Evolutionary conservation across 2,888 invertebrate species (phyloP).

Genomic region (Nemotelus pantherinus): DNA sequence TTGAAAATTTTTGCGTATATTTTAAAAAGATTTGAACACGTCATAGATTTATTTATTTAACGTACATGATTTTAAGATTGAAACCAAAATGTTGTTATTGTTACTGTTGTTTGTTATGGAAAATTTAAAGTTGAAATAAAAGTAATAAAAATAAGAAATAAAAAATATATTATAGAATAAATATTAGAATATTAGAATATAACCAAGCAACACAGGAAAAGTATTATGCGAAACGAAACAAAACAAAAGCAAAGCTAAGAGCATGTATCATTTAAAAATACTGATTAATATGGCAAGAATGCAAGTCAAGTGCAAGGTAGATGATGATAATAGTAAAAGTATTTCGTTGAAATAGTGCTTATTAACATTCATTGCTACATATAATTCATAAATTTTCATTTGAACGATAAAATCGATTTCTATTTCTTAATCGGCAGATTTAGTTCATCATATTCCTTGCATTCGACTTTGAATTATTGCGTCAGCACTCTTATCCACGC

Average conservation of each 20-base stretch:
- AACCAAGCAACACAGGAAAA: background rate
- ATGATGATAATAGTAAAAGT: too few species aligned
- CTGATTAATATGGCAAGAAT: background rate
- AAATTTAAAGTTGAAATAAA: conserved; percentile 32
- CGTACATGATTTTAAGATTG: background rate
- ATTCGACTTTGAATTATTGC: too few species aligned
- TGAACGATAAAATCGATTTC: too few species aligned
- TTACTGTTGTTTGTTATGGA: conserved; percentile 44
- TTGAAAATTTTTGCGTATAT: background rate
- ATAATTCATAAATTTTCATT: too few species aligned
- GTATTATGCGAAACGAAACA: conserved; percentile 11
- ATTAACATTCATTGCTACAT: too few species aligned
- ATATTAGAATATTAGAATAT: background rate
- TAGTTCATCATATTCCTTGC: too few species aligned
- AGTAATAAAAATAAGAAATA: conserved; percentile 12
- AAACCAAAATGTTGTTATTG: conserved; percentile 40
- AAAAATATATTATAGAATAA: conserved; percentile 17
- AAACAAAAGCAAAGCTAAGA: background rate
- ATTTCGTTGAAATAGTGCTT: too few species aligned
- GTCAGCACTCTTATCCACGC: too few species aligned
- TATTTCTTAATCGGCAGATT: too few species aligned
- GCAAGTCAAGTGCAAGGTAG: too few species aligned
- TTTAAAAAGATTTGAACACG: background rate
- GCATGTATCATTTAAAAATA: background rate
- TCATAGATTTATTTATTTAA: background rate